A percentile compares a stretch with the other conserved stretches of the same genome.
phyloP scores from a whole-genome alignment of 1,140 invertebrate species.

The Hormaphis cornu region DNA sequence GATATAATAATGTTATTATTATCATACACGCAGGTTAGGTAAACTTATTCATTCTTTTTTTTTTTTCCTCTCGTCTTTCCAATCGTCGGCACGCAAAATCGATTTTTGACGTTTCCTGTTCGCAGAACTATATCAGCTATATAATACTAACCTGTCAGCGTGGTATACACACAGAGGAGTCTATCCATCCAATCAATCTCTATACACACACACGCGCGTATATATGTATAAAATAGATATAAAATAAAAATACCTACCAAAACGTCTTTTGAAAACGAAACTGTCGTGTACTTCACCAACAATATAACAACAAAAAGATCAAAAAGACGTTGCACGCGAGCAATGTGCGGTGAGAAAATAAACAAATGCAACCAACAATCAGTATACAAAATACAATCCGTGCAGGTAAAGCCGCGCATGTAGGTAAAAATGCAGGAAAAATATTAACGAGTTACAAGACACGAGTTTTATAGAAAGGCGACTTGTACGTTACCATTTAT shows the following conservation, averaged over 20 bases:
- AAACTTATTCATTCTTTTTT: background rate
- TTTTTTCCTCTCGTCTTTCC: background rate
- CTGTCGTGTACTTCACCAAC: background rate
- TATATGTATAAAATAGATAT: background rate
- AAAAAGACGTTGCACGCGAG: too few species aligned
- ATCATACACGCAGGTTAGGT: background rate
- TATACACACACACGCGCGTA: too few species aligned
- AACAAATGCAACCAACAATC: background rate
- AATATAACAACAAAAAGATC: background rate
- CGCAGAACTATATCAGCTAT: constrained; percentile 18
- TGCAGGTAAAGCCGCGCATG: background rate
- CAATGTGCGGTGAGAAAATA: too few species aligned
- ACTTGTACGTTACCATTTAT: too few species aligned
- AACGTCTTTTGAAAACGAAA: background rate
- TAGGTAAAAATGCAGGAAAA: too few species aligned
- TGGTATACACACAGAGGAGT: background rate
- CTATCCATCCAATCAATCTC: too few species aligned
- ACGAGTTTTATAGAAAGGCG: too few species aligned
- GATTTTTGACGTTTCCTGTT: constrained; percentile 28
- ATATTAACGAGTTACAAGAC: too few species aligned
- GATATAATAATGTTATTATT: background rate
- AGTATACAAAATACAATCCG: background rate
- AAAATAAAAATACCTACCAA: background rate
- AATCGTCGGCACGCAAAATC: background rate
- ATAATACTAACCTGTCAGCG: background rate